These are phyloP conservation scores for Pseudopleuronectes americanus DNA, from an alignment of 2,797 vertebrate genomes.

Conservation along the genomic window DNA sequence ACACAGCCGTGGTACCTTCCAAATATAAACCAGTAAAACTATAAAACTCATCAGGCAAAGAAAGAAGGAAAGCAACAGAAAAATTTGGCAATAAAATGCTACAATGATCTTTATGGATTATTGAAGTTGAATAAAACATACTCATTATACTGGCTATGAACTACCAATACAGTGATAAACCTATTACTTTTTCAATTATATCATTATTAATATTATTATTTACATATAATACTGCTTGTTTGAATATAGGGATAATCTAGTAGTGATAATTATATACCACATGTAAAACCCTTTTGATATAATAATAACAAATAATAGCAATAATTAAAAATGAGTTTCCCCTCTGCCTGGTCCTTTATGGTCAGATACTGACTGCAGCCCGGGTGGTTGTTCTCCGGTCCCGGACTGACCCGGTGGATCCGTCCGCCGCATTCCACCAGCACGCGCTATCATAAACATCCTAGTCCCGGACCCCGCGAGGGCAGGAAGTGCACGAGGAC, in stretches of 20 bases:
- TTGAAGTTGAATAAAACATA: neutral
- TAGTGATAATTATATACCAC: neutral
- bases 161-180: neutral
- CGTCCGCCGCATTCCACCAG: constrained; percentile 82
- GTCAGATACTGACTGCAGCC: constrained; percentile 1
- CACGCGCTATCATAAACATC: constrained; percentile 84
- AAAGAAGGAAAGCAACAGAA: neutral
- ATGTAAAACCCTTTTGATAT: neutral
- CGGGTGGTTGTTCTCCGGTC: constrained; percentile 56
- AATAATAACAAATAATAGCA: neutral
- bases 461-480: constrained; percentile 70
- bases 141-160: no score
- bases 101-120: neutral
- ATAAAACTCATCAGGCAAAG: neutral
- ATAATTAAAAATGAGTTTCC: neutral
- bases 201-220: no score
- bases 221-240: neutral
- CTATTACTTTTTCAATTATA: no score
- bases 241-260: neutral
- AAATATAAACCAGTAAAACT: neutral
- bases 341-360: neutral
- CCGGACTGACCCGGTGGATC: constrained; percentile 80
- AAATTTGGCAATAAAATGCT: neutral
- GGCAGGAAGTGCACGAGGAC: constrained; percentile 80
- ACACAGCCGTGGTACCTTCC: neutral